Conservation (phyloP, 1,140 invertebrate species). For the Drosophila lacteicornis region DNA sequence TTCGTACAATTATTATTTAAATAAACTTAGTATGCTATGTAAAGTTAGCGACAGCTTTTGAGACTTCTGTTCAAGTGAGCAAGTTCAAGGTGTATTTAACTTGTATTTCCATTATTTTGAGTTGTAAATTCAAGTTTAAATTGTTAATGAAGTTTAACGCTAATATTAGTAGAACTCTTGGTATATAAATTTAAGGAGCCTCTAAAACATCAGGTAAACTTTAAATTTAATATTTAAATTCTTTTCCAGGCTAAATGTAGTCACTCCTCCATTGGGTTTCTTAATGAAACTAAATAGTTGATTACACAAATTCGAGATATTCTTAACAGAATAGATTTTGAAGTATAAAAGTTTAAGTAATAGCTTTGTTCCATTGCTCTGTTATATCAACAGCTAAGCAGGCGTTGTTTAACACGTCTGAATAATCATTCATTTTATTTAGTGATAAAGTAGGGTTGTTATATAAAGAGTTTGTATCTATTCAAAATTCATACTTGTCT, state of each 20-base stretch:
- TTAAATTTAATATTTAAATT: neutral
- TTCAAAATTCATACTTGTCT: slow-evolving; percentile 47
- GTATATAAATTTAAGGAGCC: neutral
- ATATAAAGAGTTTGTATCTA: slow-evolving; percentile 59
- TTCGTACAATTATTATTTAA: slow-evolving; percentile 50
- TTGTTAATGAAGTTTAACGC: neutral
- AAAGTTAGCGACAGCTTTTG: slow-evolving; percentile 17
- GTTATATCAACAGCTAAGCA: too few species aligned
- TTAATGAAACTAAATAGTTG: neutral
- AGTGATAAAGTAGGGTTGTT: slow-evolving; percentile 65
- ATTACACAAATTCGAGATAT: neutral
- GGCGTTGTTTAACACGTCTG: slow-evolving; percentile 28
- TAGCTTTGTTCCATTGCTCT: too few species aligned
- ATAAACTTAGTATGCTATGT: slow-evolving; percentile 51
- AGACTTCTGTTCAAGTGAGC: slow-evolving; percentile 4
- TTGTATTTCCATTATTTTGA: neutral
- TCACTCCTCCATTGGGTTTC: neutral
- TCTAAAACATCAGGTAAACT: neutral
- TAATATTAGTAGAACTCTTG: slow-evolving; percentile 1
- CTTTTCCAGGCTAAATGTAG: neutral
- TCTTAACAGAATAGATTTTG: neutral
- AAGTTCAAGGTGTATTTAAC: neutral
- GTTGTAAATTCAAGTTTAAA: neutral
- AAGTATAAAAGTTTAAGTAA: too few species aligned
- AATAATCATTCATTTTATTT: slow-evolving; percentile 64